phyloP scores from a whole-genome alignment of 2,113 vertebrate genomes.

The Perognathus longimembris region DNA sequence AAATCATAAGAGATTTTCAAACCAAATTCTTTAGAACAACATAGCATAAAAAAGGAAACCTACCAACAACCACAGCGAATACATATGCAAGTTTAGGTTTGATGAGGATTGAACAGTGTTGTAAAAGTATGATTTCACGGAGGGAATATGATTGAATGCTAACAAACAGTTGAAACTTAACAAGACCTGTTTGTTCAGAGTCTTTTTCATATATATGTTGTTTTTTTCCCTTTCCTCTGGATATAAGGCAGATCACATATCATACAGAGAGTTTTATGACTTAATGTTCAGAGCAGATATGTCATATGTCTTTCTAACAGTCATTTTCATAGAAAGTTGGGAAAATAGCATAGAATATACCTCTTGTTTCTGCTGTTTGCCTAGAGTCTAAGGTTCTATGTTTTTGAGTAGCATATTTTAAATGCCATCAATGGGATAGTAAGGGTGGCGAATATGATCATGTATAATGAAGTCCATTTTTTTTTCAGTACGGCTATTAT shows the following conservation, averaged over 20 bases:
- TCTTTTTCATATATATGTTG: background rate
- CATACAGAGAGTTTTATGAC: background rate
- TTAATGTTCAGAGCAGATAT: background rate
- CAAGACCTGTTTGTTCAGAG: background rate
- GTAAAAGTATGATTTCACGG: background rate
- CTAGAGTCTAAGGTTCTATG: background rate
- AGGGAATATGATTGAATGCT: background rate
- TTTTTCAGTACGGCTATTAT: too few species aligned
- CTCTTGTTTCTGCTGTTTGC: background rate
- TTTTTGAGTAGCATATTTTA: background rate
- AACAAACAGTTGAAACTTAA: background rate
- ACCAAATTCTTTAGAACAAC: background rate
- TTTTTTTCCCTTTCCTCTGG: background rate
- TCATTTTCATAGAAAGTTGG: background rate
- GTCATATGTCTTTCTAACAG: background rate
- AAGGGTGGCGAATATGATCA: too few species aligned
- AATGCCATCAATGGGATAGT: too few species aligned
- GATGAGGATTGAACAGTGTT: background rate
- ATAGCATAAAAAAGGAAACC: background rate
- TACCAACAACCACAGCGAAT: background rate
- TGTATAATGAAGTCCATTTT: too few species aligned
- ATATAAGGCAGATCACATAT: background rate
- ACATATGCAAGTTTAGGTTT: background rate
- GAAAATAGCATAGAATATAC: background rate
- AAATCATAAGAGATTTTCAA: background rate